These are phyloP conservation scores for Achroia grisella DNA, from an alignment of 1,140 invertebrate species.

Conservation along the genomic window DNA sequence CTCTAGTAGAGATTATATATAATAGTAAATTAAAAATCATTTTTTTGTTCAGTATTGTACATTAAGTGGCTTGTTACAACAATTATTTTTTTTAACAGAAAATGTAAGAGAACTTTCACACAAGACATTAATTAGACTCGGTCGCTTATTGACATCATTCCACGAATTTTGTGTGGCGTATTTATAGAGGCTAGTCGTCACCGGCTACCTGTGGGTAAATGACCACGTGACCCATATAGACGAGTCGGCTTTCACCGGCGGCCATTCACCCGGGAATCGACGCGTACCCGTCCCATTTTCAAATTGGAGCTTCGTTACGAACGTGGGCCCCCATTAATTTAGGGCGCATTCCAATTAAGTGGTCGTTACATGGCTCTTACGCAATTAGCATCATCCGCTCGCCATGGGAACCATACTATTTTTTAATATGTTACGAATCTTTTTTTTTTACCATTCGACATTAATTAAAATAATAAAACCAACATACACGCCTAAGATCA, in stretches of 20 bases:
- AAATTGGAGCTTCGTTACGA: slow-evolving; percentile 28
- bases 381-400: slow-evolving; percentile 46
- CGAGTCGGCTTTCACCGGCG: slow-evolving; percentile 57
- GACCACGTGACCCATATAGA: slow-evolving; percentile 63
- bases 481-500: too few species aligned
- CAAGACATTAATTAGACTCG: too few species aligned
- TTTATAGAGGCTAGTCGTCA: slow-evolving; percentile 17
- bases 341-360: slow-evolving; percentile 65
- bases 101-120: too few species aligned
- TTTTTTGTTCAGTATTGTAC: too few species aligned
- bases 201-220: slow-evolving; percentile 51
- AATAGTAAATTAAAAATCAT: too few species aligned
- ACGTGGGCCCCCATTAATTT: slow-evolving; percentile 50
- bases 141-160: slow-evolving; percentile 9
- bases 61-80: too few species aligned
- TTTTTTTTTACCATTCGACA: too few species aligned
- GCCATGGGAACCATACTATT: slow-evolving; percentile 8
- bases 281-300: slow-evolving; percentile 48
- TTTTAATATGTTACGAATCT: slow-evolving; percentile 8
- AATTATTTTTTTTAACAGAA: too few species aligned
- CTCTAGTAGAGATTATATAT: too few species aligned
- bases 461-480: too few species aligned
- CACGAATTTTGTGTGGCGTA: neutral
- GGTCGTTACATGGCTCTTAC: slow-evolving; percentile 58
- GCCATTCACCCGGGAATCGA: slow-evolving; percentile 58